phyloP scores from a whole-genome alignment of 1,140 invertebrate genomes.

The Nixonia krombeini region DNA sequence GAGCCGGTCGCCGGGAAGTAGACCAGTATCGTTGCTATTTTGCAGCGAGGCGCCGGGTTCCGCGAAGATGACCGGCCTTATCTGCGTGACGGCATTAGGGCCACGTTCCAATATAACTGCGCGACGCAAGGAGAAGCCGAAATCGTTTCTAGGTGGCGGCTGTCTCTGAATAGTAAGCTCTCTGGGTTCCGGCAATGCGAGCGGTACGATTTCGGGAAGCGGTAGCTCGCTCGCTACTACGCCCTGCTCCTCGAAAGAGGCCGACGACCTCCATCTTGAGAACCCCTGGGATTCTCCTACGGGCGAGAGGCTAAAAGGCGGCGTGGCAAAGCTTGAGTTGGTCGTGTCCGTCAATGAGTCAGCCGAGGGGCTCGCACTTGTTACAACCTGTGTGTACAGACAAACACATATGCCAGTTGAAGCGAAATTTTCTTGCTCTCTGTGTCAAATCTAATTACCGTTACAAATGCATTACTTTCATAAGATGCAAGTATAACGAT shows the following conservation, averaged over 20 bases:
- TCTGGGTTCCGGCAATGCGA: conserved; percentile 82
- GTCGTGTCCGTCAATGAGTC: conserved; percentile 88
- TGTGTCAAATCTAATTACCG: too few species aligned
- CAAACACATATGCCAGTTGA: too few species aligned
- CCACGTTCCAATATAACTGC: conserved; percentile 82
- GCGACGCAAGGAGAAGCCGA: conserved; percentile 93
- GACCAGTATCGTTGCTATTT: conserved; percentile 83
- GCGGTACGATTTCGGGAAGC: conserved; percentile 82
- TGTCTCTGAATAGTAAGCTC: conserved; percentile 85
- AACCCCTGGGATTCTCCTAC: conserved; percentile 87
- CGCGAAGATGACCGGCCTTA: conserved; percentile 89
- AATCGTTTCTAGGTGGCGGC: conserved; percentile 89
- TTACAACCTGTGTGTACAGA: conserved; percentile 60
- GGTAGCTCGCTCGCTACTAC: conserved; percentile 75
- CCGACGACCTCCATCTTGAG: conserved; percentile 79
- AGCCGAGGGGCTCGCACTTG: conserved; percentile 83
- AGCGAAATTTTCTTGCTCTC: too few species aligned
- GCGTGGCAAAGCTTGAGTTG: conserved; percentile 87
- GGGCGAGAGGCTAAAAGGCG: conserved; percentile 85
- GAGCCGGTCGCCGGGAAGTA: conserved; percentile 92
- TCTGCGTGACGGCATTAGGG: conserved; percentile 71
- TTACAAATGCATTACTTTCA: too few species aligned
- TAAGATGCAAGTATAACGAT: too few species aligned
- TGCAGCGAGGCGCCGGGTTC: conserved; percentile 89
- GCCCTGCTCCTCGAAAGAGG: conserved; percentile 78